Conservation (phyloP, 2,888 invertebrate genomes). For the Coelinius sp. region DNA sequence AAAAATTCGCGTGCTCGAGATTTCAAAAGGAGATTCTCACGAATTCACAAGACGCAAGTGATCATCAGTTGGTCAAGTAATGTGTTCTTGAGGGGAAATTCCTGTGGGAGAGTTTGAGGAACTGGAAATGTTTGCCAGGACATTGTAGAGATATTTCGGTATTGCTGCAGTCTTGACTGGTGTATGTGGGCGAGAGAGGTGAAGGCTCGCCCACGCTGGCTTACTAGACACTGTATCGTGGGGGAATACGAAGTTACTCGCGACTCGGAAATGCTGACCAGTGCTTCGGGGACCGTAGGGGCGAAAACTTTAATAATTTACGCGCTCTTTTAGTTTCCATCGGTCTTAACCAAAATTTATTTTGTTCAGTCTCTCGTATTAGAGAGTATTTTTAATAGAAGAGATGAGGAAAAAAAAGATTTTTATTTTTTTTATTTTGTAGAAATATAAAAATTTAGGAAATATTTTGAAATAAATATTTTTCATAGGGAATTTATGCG, state of each 20-base stretch:
- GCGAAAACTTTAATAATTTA: slow-evolving; percentile 40
- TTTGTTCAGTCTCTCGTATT: not conserved
- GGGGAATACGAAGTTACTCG: slow-evolving; percentile 33
- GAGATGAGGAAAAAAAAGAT: too few relatives aligned
- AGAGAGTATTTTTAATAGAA: too few relatives aligned
- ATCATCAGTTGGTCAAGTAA: not conserved
- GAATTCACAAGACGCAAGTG: not conserved
- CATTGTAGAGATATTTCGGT: not conserved
- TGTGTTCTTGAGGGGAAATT: not conserved
- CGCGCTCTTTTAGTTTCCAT: not conserved
- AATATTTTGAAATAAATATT: too few relatives aligned
- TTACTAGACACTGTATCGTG: slow-evolving; percentile 32
- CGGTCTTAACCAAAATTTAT: not conserved
- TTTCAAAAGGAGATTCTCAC: not conserved
- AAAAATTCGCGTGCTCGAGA: not conserved
- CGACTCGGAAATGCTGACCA: slow-evolving; percentile 43
- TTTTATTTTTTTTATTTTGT: too few relatives aligned
- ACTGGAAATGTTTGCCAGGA: not conserved
- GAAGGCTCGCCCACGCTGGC: slow-evolving; percentile 44
- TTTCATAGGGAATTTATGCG: too few relatives aligned
- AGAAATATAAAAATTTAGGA: too few relatives aligned
- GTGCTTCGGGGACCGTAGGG: slow-evolving; percentile 45
- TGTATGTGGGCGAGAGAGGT: slow-evolving; percentile 29
- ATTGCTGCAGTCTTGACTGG: not conserved
- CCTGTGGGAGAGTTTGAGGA: not conserved